Evolutionary conservation across 2,113 vertebrate species (phyloP).

Genomic region (Ascaphus truei): DNA sequence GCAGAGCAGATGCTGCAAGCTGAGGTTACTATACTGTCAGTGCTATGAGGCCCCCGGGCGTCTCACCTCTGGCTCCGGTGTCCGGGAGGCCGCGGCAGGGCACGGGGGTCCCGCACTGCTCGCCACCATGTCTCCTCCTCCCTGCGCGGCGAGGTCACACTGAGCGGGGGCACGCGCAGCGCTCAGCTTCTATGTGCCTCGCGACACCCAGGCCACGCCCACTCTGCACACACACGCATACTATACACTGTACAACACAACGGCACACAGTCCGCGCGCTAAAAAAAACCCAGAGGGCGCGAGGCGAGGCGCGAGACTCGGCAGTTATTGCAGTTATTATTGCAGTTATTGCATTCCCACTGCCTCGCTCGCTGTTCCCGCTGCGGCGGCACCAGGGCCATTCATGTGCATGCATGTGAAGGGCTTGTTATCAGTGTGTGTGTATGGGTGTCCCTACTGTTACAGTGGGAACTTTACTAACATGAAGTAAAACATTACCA

Average conservation of each 20-base stretch:
- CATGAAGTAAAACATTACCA: too few species aligned
- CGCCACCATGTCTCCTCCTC: not conserved
- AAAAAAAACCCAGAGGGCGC: not conserved
- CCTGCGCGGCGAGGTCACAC: not conserved
- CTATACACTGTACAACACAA: not conserved
- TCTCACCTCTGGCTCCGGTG: constrained; percentile 20
- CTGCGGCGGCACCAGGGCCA: not conserved
- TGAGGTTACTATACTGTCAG: too few species aligned
- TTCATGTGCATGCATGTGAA: too few species aligned
- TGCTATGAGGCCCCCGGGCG: too few species aligned
- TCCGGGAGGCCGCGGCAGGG: not conserved
- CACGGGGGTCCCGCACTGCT: accelerated
- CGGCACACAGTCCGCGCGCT: too few species aligned
- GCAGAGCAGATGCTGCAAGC: too few species aligned
- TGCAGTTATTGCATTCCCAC: not conserved
- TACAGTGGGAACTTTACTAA: too few species aligned
- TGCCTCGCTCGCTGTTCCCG: not conserved
- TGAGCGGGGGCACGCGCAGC: not conserved
- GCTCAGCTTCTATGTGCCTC: not conserved
- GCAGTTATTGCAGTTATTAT: not conserved
- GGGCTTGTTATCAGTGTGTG: too few species aligned
- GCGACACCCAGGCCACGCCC: not conserved
- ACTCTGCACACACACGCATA: not conserved
- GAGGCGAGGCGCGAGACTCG: not conserved
- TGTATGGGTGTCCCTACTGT: too few species aligned